Evolutionary conservation across 37 sponge, comb jelly and placozoan genomes (phyloP).

Genomic region (Beroe ovata): DNA sequence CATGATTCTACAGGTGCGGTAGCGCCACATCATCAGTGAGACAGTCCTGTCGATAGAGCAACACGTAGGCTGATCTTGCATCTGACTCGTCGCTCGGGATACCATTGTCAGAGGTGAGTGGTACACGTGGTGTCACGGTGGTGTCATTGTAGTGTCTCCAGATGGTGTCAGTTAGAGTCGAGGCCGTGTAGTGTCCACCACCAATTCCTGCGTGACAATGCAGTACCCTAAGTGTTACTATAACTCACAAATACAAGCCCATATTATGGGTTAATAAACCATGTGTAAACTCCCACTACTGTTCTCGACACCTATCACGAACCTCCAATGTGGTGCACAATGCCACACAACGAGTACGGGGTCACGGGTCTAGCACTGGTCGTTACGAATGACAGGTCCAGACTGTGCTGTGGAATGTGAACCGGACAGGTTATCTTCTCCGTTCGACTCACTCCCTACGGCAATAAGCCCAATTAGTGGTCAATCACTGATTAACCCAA

Average conservation of each 20-base stretch:
- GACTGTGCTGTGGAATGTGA: slow-evolving; percentile 1
- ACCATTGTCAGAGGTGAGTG: background rate
- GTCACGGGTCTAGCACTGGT: background rate
- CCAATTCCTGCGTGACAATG: background rate
- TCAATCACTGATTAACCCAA: background rate
- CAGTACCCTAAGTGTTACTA: too few relatives aligned
- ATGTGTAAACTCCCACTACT: too few relatives aligned
- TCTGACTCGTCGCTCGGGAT: slow-evolving; percentile 19
- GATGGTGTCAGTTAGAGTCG: background rate
- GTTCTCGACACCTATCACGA: background rate
- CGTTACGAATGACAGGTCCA: slow-evolving; percentile 17
- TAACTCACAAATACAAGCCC: too few relatives aligned
- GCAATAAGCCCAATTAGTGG: too few relatives aligned
- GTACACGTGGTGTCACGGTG: background rate
- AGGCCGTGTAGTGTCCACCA: slow-evolving; percentile 16
- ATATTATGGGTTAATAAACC: too few relatives aligned
- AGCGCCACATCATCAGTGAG: too few relatives aligned
- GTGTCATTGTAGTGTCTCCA: slow-evolving; percentile 17
- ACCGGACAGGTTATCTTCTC: slow-evolving; percentile 53
- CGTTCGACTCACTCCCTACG: background rate
- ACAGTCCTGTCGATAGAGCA: slow-evolving; percentile 35
- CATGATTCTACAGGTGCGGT: too few relatives aligned
- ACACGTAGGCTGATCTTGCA: slow-evolving; percentile 33
- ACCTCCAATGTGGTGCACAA: slow-evolving; percentile 29
- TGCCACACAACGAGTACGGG: slow-evolving; percentile 12